Percentiles rank a stretch among this genome's conserved stretches.
Conservation (phyloP, 2,113 vertebrate species). For the Phoenicopterus ruber region DNA sequence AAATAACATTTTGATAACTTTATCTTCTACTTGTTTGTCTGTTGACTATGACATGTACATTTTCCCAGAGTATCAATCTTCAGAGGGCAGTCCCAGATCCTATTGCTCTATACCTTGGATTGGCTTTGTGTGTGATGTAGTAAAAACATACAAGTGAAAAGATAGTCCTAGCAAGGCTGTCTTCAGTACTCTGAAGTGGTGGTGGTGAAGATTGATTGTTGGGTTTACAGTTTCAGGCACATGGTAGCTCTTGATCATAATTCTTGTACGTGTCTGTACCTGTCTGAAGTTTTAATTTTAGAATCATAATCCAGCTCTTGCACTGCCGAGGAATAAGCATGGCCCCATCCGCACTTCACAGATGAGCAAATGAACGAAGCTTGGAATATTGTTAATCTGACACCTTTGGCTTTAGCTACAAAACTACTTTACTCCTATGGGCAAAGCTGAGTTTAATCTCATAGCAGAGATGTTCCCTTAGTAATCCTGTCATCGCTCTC, state of each 20-base stretch:
- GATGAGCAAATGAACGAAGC: not conserved
- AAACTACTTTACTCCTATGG: not conserved
- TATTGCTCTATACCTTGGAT: not conserved
- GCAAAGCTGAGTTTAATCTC: not conserved
- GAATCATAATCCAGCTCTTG: not conserved
- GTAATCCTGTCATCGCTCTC: not conserved
- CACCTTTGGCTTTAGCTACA: not conserved
- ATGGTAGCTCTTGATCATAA: not conserved
- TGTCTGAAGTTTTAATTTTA: not conserved
- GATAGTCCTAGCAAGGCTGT: not conserved
- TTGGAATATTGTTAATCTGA: not conserved
- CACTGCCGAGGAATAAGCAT: not conserved
- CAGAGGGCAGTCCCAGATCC: not conserved
- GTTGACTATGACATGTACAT: not conserved
- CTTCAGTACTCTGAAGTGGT: not conserved
- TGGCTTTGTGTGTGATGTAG: not conserved
- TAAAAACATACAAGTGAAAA: not conserved
- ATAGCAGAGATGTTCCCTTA: not conserved
- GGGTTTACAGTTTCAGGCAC: not conserved
- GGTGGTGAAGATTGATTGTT: not conserved
- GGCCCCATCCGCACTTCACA: not conserved
- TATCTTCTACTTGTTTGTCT: not conserved
- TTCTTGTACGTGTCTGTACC: not conserved
- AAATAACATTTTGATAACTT: not conserved
- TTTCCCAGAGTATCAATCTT: not conserved